phyloP scores from a whole-genome alignment of 2,888 invertebrate genomes.

The Invenusta paracnida region DNA sequence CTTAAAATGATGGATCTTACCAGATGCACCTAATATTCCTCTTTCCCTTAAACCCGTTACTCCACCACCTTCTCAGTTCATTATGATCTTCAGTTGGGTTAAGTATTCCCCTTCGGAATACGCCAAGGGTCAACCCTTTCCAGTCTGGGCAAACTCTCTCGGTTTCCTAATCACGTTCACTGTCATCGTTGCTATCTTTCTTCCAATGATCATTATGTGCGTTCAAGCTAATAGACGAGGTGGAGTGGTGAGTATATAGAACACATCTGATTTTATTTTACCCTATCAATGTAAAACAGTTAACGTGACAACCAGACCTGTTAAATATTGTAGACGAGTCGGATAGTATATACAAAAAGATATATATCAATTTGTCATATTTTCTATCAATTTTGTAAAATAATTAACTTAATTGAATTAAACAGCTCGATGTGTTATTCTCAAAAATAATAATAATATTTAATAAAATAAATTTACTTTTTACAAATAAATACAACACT shows the following conservation, averaged over 20 bases:
- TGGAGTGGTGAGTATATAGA: not conserved
- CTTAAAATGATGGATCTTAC: too few species aligned
- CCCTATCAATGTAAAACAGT: too few species aligned
- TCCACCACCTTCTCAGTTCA: slow-evolving; percentile 6
- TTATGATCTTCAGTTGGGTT: slow-evolving; percentile 8
- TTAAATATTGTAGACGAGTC: too few species aligned
- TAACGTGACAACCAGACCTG: too few species aligned
- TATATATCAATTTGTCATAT: not conserved
- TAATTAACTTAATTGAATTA: not conserved
- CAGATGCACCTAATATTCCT: too few species aligned
- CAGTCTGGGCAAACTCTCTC: slow-evolving; percentile 9
- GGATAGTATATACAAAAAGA: not conserved
- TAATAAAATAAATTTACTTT: not conserved
- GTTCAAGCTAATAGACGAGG: not conserved
- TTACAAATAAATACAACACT: not conserved
- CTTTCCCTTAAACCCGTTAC: too few species aligned
- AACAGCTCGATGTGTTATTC: not conserved
- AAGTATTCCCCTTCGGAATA: not conserved
- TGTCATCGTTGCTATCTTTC: not conserved
- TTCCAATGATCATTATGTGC: not conserved
- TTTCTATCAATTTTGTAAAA: too few species aligned
- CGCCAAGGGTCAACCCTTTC: not conserved
- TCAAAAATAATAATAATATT: not conserved
- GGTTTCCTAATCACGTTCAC: slow-evolving; percentile 1
- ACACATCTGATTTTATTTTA: too few species aligned